Conservation (phyloP, 2,888 invertebrate genomes). For the Maniola hyperantus region DNA sequence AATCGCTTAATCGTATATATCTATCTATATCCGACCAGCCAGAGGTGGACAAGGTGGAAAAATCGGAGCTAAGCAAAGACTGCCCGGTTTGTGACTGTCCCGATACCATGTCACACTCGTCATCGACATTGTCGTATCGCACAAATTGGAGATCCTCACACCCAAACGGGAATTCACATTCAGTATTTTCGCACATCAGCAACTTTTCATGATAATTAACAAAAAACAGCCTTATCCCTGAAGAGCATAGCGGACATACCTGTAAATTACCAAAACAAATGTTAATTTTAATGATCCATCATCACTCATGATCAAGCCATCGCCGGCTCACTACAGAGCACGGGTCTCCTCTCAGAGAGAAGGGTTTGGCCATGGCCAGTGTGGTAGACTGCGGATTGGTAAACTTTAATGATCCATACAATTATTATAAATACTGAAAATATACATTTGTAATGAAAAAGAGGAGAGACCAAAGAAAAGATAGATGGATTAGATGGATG, state of each 20-base stretch:
- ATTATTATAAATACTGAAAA: no score
- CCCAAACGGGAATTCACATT: constrained; percentile 66
- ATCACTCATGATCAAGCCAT: no score
- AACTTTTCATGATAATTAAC: constrained; percentile 61
- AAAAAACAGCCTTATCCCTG: constrained; percentile 52
- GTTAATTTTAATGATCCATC: no score
- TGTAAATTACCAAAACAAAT: constrained; percentile 36
- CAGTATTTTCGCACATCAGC: constrained; percentile 61
- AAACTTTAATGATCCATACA: no score
- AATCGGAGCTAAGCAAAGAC: constrained; percentile 42
- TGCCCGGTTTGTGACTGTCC: constrained; percentile 31
- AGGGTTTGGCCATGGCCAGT: no score
- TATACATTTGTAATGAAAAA: no score
- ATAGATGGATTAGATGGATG: no score
- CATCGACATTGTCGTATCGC: constrained; percentile 44
- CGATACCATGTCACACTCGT: constrained; percentile 44
- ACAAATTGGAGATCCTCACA: constrained; percentile 54
- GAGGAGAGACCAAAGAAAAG: no score
- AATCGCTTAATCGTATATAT: constrained; percentile 46
- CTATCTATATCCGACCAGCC: constrained; percentile 55
- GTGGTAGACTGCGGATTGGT: no score
- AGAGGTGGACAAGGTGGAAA: constrained; percentile 49
- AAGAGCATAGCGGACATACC: constrained; percentile 63
- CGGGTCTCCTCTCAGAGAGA: no score
- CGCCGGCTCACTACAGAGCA: no score